Evolutionary conservation across 2,888 invertebrate species (phyloP), one percentile per base, ranked within the genome.

Genomic region (Orthonevra nobilis): DNA sequence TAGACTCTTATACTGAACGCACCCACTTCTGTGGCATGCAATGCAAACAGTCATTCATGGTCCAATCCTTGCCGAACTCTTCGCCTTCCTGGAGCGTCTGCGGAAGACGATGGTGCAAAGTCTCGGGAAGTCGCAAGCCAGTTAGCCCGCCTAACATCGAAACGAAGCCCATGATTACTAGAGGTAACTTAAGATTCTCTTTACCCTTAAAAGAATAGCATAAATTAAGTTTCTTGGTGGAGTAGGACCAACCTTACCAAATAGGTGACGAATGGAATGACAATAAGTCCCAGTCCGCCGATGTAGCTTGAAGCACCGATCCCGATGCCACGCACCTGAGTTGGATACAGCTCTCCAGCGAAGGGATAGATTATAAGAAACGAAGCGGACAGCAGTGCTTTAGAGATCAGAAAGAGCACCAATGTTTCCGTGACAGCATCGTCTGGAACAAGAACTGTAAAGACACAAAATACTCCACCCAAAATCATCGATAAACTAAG

Each of bases 311-410:
- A 96, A 58, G 95, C 94, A 44, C 97, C 97, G 83, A 97, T 96
- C 10, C 97, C 97, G 61, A 97, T 91, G 1, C 97, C 97, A 83
- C 97, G 91, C 42, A 96, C 91, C 87, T 95, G 95, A 1, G 97
- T 97, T 1, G 97, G 97, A 89, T 97, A 97, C 15, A 97, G 88
- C 89, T 97, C 97, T 6, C 96, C 96, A 82, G 96, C 96, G 88
- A 97, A 97, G 0, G 97, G 96, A 88, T 97, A 97, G 84, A 97
- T 96, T 81, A 96, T 96, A 64, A 96, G 90, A 89, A 96, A 97
- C 3, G 96, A 96, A 3, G 96, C 96, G 1, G 97, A 96, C 85
- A 97, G 95, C 82, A 96, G 92, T 81, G 95, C 95, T 89, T 97
- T 97, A 9, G 96, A 94, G 84, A 96, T 90, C 32, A 96, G 89